Evolutionary conservation across 2,797 vertebrate species (phyloP), one percentile per base, ranked within the genome.

Genomic region (Sitta carolinensis): DNA sequence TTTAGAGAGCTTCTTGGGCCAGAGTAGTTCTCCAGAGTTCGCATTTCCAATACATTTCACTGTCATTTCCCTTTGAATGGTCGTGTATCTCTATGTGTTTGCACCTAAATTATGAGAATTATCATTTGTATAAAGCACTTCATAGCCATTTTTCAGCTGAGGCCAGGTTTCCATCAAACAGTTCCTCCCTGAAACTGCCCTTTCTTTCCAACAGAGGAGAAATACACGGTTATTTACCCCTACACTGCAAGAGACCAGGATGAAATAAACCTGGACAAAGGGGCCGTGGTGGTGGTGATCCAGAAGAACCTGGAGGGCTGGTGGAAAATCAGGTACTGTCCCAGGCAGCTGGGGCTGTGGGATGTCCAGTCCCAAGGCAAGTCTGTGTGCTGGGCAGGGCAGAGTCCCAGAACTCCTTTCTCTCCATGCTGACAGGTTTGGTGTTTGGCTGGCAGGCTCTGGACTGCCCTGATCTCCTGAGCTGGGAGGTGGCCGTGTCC

Each of bases 281-380:
- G 99, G 50, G 98, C 98, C 84, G 90, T 99, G 82, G 99, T 99
- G 51, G 99, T 99, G 94, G 98, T 99, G 94, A 98, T 99, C 91
- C 99, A 99, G 98, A 99, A 99, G 97, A 99, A 99, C 97, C 97
- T 99, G 97, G 99, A 99, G 96, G 99, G 99, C 96, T 99, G 99
- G 99, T 99, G 99, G 99, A 99, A 99, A 96, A 99, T 99, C 98
- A 99, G 99, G 99, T 99, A 98, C 54, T 7, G 3, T 11, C 26
- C 29, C 17, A 40, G 52, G 30, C 34, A 91, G 43, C 73, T 54
- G 40, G 16, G n/a, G 13, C 75, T 88, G 23, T 10, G 57, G 57
- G 29, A 25, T 45, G 22, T 32, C 34, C 74, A 21, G 16, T 21
- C 40, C 55, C 45, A 36, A 52, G 30, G 17, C 42, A 29, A n/a